A percentile compares a stretch with the other conserved stretches of the same genome.
These are phyloP conservation scores for Taphrorychus bicolor DNA, from an alignment of 2,888 invertebrate species.

Conservation along the genomic window DNA sequence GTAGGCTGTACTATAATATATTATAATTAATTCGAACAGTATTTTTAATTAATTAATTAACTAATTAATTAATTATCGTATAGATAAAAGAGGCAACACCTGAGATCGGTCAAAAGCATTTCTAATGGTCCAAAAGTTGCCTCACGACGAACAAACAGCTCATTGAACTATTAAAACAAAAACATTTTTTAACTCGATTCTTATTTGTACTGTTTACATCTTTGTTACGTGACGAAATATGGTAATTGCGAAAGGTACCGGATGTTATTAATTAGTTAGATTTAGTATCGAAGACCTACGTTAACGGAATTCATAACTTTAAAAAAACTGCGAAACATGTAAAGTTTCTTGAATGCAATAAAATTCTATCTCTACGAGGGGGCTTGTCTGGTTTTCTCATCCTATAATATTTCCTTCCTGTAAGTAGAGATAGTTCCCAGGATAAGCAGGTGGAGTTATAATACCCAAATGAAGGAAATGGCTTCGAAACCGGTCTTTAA, in stretches of 20 bases:
- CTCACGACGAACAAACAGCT: too few species aligned
- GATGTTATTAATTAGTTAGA: slow-evolving; percentile 46
- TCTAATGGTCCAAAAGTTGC: too few species aligned
- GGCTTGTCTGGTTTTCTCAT: neutral
- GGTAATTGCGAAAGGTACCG: slow-evolving; percentile 24
- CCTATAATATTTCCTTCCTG: too few species aligned
- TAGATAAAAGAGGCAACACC: too few species aligned
- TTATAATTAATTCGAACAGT: neutral
- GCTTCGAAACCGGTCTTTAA: too few species aligned
- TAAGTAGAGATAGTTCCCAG: too few species aligned
- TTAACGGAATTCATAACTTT: slow-evolving; percentile 50
- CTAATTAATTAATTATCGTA: too few species aligned
- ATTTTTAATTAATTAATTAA: too few species aligned
- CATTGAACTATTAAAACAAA: slow-evolving; percentile 44
- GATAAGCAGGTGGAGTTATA: too few species aligned
- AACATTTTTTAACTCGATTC: neutral
- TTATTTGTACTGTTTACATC: neutral
- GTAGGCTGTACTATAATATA: slow-evolving; percentile 45
- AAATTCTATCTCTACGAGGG: slow-evolving; percentile 61
- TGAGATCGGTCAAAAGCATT: too few species aligned
- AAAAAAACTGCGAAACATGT: slow-evolving; percentile 59
- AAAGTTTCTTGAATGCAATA: slow-evolving; percentile 64
- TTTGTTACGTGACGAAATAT: neutral
- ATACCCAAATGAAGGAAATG: too few species aligned
- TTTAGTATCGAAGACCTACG: slow-evolving; percentile 53